Evolutionary conservation across 64 coral and sea anemone species (phyloP), one percentile per base, ranked within the genome.

Genomic region (Pocillopora damicornis): DNA sequence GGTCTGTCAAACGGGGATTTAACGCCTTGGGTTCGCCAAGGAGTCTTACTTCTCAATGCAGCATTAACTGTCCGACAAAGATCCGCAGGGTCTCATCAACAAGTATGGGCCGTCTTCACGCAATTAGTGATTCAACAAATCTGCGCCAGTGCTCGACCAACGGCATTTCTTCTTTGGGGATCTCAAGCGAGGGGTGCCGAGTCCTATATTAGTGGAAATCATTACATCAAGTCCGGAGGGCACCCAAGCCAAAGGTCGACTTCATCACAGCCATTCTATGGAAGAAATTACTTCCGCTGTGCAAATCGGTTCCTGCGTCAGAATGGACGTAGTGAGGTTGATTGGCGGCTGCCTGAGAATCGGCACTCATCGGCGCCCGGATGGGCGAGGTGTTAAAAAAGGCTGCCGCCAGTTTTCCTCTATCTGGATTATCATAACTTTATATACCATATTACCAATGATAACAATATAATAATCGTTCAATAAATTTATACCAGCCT

Each of bases 231-330:
- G 18, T 59, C n/a, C 62, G 89, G 79, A 83, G 79, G 71, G 4
- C 79, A 90, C 62, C 89, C 89, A 0, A 73, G 77, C 15, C 65
- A 61, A 5, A 13, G 22, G 64, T 5, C 14, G 12, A n/a, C 13
- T 12, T 13, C 63, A 72, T 13, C 76, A 1, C 56, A 63, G 4
- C 23, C 9, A 73, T 90, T 90, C 35, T 90, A 75, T 83, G 80
- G 89, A 34, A 76, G 89, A 0, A 83, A 90, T 22, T 90, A 90
- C 26, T 90, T 90, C 69, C 72, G 75, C 56, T 90, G 79, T 66
- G 89, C 79, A 15, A 90, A 90, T 26, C 75, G 61, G 42, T 90
- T 72, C 59, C 73, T 90, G 15, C 73, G 62, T 36, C 8, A 15
- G 15, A 59, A 8, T 15, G 62, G 77, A 38, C 71, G 89, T 18